Percentiles rank a stretch among this genome's conserved stretches.
These are phyloP conservation scores for Montipora capitata DNA, from an alignment of 92 coral and sea anemone species.

Conservation along the genomic window DNA sequence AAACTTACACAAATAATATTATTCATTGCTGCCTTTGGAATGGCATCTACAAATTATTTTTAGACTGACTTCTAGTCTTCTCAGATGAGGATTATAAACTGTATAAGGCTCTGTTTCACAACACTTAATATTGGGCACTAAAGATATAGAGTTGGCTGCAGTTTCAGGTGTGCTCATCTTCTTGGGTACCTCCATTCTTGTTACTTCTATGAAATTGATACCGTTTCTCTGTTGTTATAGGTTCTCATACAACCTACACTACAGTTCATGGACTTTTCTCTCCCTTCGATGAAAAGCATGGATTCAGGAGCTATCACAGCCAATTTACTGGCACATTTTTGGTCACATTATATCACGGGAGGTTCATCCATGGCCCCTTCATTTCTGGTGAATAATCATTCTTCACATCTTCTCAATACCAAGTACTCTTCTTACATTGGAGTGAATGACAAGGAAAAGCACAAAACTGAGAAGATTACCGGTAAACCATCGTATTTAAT, in stretches of 20 bases:
- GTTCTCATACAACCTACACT: constrained; percentile 86
- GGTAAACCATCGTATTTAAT: constrained; percentile 28
- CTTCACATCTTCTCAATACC: constrained; percentile 82
- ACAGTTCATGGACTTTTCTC: constrained; percentile 82
- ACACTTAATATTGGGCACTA: too few species aligned
- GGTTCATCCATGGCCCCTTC: constrained; percentile 59
- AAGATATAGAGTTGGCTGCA: too few species aligned
- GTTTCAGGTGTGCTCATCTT: too few species aligned
- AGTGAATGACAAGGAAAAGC: constrained; percentile 28
- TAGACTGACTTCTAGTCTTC: too few species aligned
- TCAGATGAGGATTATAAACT: too few species aligned
- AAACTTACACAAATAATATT: too few species aligned
- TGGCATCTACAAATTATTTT: too few species aligned
- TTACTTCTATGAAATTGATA: too few species aligned
- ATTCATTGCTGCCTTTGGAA: too few species aligned
- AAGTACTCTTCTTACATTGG: constrained; percentile 70
- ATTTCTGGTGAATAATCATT: constrained; percentile 85
- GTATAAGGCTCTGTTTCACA: too few species aligned
- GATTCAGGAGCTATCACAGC: constrained; percentile 45
- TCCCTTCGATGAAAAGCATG: constrained; percentile 81
- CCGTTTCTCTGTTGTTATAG: constrained; percentile 37
- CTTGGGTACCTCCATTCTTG: too few species aligned
- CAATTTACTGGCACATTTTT: constrained; percentile 48
- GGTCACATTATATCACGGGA: constrained; percentile 82
- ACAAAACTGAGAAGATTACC: not conserved